These are phyloP conservation scores for Gorsachius magnificus DNA, from an alignment of 2,797 vertebrate species.

Conservation along the genomic window DNA sequence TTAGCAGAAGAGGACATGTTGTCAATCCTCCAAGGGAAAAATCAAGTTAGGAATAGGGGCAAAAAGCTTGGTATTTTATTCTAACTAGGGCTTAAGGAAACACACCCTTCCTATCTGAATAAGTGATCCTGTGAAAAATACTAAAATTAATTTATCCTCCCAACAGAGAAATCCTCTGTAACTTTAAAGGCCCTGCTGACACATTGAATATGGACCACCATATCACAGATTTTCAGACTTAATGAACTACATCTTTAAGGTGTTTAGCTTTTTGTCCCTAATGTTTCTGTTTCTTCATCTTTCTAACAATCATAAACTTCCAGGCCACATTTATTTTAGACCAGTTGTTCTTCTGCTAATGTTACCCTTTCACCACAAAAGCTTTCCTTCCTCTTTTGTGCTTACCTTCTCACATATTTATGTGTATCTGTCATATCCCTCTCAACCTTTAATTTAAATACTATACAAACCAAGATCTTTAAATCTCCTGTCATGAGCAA, in stretches of 20 bases:
- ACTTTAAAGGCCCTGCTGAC: background rate
- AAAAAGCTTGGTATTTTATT: background rate
- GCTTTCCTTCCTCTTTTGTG: background rate
- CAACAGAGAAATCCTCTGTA: background rate
- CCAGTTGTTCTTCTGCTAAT: background rate
- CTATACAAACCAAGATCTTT: background rate
- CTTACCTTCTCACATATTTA: background rate
- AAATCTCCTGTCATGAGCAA: background rate
- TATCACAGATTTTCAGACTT: background rate
- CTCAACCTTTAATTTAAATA: background rate
- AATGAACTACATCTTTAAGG: background rate
- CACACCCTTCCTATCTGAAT: background rate
- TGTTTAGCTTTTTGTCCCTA: background rate
- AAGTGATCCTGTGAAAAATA: background rate
- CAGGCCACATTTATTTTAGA: background rate
- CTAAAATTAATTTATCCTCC: background rate
- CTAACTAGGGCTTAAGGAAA: background rate
- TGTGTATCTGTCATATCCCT: background rate
- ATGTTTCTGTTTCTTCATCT: background rate
- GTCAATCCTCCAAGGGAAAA: background rate
- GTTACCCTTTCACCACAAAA: background rate
- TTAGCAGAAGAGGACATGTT: background rate
- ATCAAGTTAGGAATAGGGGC: background rate
- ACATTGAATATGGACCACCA: rapidly evolving
- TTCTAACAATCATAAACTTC: background rate